Evolutionary conservation across 2,797 vertebrate genomes (phyloP).

Genomic region (Brotula barbata): DNA sequence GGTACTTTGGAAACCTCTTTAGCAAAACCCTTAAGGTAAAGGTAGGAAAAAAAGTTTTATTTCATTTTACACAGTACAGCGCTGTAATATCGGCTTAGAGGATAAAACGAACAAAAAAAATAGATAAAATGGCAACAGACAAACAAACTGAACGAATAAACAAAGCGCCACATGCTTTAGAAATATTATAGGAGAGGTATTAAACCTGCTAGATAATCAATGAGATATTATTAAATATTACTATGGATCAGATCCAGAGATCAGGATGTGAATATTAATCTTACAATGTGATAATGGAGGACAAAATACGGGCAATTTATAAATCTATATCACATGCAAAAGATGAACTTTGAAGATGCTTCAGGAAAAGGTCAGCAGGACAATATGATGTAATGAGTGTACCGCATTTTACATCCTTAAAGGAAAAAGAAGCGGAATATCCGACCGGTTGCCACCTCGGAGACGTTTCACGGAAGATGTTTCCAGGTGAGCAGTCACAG

Average conservation of each 20-base stretch:
- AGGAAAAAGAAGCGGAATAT: slow-evolving; percentile 9
- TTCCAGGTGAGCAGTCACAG: slow-evolving; percentile 10
- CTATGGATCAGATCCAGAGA: no score
- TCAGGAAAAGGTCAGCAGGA: background rate
- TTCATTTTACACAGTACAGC: no score
- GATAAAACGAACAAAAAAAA: no score
- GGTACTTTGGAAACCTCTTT: no score
- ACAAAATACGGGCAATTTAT: background rate
- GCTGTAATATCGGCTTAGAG: no score
- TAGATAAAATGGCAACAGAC: no score
- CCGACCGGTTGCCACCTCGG: slow-evolving; percentile 30
- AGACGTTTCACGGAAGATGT: slow-evolving; percentile 4
- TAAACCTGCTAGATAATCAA: no score
- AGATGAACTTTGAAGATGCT: background rate
- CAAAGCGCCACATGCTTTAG: no score
- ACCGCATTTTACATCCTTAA: background rate
- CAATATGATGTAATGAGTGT: background rate
- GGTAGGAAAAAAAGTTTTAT: no score
- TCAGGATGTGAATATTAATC: background rate
- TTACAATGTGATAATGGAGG: background rate
- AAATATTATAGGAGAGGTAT: background rate
- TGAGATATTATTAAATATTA: no score
- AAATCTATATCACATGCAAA: background rate
- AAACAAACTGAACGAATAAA: no score
- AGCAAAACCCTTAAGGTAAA: no score